A percentile compares a stretch with the other conserved stretches of the same genome.
phyloP scores from a whole-genome alignment of 1,140 invertebrate species.

The Macrosteles quadrilineatus region DNA sequence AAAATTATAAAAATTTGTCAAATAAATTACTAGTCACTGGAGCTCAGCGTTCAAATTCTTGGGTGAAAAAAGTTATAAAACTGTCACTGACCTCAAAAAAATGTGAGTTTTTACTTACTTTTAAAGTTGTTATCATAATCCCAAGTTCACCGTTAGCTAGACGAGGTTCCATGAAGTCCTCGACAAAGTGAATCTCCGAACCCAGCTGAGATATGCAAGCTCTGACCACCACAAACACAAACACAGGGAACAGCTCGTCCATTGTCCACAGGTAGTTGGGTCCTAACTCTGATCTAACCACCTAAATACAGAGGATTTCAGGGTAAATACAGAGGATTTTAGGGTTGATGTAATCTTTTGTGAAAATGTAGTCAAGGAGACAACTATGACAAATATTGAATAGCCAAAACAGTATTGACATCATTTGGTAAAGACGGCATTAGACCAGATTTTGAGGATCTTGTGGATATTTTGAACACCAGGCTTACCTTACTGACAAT shows the following conservation, averaged over 20 bases:
- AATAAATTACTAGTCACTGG: no score
- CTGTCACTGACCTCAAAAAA: no score
- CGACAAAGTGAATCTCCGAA: constrained; percentile 81
- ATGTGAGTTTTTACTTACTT: constrained; percentile 58
- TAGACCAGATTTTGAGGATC: no score
- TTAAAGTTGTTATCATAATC: constrained; percentile 82
- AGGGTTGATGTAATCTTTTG: background rate
- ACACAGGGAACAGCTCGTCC: constrained; percentile 84
- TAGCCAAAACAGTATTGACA: no score
- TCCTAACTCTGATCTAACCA: constrained; percentile 55
- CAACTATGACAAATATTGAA: background rate
- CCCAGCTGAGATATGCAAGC: constrained; percentile 79
- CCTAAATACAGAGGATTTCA: constrained; percentile 53
- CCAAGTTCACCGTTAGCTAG: constrained; percentile 76
- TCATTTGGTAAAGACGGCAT: no score
- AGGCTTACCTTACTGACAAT: no score
- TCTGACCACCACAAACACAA: constrained; percentile 80
- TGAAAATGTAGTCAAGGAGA: constrained; percentile 28
- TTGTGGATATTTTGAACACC: no score
- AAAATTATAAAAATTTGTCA: no score
- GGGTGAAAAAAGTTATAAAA: no score
- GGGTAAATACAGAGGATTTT: background rate
- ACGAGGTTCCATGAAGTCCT: constrained; percentile 77
- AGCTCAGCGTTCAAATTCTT: no score
- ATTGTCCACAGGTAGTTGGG: constrained; percentile 72